A percentile compares a stretch with the other conserved stretches of the same genome.
Conservation (phyloP, 2,888 invertebrate species). For the Opisthograptis luteolata region DNA sequence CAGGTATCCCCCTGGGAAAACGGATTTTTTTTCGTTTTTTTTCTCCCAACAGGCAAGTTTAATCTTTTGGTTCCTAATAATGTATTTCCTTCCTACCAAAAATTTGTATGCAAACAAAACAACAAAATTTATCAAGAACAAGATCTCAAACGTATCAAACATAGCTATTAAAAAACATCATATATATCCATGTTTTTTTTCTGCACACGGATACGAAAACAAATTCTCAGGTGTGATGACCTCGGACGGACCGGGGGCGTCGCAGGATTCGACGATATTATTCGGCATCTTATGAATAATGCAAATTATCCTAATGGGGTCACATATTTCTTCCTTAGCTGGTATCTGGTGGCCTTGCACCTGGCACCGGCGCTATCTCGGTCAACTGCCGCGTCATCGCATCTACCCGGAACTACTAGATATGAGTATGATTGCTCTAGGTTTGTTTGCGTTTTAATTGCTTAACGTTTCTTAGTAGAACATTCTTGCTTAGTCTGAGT, state of each 20-base stretch:
- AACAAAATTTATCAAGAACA: constrained; percentile 17
- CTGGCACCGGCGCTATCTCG: constrained; percentile 58
- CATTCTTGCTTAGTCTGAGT: not conserved
- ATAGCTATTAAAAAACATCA: constrained; percentile 29
- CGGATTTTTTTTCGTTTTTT: too few species aligned
- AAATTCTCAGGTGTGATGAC: constrained; percentile 57
- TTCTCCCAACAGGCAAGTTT: too few species aligned
- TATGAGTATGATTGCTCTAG: constrained; percentile 21
- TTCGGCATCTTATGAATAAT: constrained; percentile 55
- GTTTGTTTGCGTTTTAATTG: constrained; percentile 21
- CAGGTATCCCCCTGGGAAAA: too few species aligned
- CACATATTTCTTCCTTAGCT: constrained; percentile 49
- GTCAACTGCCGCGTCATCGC: constrained; percentile 43
- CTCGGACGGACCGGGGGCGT: constrained; percentile 39
- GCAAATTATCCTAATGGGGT: constrained; percentile 52
- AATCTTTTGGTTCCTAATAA: too few species aligned
- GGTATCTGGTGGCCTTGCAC: constrained; percentile 50
- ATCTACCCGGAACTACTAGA: constrained; percentile 55
- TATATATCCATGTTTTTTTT: constrained; percentile 30
- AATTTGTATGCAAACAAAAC: constrained; percentile 26
- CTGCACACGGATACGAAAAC: constrained; percentile 41
- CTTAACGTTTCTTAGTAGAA: constrained; percentile 7
- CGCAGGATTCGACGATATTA: constrained; percentile 36
- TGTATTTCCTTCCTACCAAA: not conserved
- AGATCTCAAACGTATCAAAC: constrained; percentile 20